Percentiles rank a stretch among this genome's conserved stretches.
Evolutionary conservation across 1,140 invertebrate genomes (phyloP).

Genomic region (Holcopasites calliopsidis): DNA sequence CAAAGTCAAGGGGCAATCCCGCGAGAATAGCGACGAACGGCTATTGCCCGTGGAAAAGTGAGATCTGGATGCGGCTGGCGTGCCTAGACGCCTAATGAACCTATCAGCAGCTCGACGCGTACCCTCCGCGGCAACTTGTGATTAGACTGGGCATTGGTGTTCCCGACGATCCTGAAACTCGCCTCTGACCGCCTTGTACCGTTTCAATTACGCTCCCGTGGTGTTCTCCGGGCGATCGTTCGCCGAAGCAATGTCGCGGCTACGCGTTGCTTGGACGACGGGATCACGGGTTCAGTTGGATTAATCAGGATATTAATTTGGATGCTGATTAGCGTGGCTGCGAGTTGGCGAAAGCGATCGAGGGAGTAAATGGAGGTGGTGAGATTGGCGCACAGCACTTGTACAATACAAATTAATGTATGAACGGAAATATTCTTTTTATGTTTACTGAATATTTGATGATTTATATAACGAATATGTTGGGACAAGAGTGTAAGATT

Average conservation of each 20-base stretch:
- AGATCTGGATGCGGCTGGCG: conserved; percentile 66
- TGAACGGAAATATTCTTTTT: no score
- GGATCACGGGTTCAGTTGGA: neutral
- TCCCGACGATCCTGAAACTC: conserved; percentile 42
- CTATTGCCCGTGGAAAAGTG: conserved; percentile 54
- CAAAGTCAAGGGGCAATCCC: conserved; percentile 59
- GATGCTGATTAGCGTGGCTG: neutral
- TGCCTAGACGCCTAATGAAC: conserved; percentile 66
- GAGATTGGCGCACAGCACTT: neutral
- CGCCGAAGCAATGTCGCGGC: conserved; percentile 21
- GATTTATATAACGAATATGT: no score
- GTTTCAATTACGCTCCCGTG: conserved; percentile 57
- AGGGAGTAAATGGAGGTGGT: neutral
- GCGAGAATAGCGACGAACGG: conserved; percentile 46
- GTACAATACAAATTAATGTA: no score
- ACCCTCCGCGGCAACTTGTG: conserved; percentile 61
- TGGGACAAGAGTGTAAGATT: no score
- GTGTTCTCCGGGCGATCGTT: conserved; percentile 37
- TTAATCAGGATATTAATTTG: conserved; percentile 14
- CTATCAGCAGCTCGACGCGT: conserved; percentile 63
- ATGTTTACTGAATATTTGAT: no score
- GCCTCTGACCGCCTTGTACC: conserved; percentile 12
- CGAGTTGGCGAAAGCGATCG: neutral
- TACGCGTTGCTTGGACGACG: neutral
- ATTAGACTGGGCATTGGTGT: conserved; percentile 67